Percentiles rank a stretch among this genome's conserved stretches.
phyloP scores from a whole-genome alignment of 2,888 invertebrate species.

The Raillietiella orientalis region DNA sequence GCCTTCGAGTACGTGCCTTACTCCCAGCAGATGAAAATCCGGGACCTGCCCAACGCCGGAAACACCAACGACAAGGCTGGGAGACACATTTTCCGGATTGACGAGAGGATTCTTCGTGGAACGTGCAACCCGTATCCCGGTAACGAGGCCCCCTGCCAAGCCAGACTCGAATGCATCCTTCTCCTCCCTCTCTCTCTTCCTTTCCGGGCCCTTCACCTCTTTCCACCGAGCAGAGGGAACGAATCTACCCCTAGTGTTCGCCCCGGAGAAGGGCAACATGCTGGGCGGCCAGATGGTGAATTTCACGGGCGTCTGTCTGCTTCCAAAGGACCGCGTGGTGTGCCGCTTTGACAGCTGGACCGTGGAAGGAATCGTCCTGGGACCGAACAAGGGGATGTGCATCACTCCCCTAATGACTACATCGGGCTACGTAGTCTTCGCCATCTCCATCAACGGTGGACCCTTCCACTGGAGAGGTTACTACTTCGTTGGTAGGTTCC shows the following conservation, averaged over 20 bases:
- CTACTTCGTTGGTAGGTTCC: constrained; percentile 49
- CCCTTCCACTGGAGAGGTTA: constrained; percentile 57
- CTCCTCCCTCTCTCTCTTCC: background rate
- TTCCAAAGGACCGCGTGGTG: constrained; percentile 32
- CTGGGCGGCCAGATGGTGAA: constrained; percentile 84
- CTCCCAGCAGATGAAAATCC: constrained; percentile 49
- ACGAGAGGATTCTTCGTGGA: constrained; percentile 71
- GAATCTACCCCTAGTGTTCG: constrained; percentile 46
- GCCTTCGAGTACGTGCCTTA: constrained; percentile 63
- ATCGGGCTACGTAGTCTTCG: constrained; percentile 58
- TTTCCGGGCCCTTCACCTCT: constrained; percentile 4
- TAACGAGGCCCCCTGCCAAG: constrained; percentile 7
- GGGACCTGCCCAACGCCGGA: constrained; percentile 49
- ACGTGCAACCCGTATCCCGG: constrained; percentile 26
- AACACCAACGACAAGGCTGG: constrained; percentile 64
- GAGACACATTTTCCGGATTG: constrained; percentile 72
- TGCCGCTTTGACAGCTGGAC: constrained; percentile 18
- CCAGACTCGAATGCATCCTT: background rate
- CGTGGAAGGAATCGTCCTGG: constrained; percentile 20
- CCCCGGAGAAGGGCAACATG: constrained; percentile 90
- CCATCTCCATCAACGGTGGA: constrained; percentile 47
- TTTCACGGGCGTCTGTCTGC: constrained; percentile 81
- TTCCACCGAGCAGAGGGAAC: constrained; percentile 44
- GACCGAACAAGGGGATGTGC: constrained; percentile 53
- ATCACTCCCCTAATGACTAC: constrained; percentile 56